Percentiles rank a stretch among this genome's conserved stretches.
phyloP scores from a whole-genome alignment of 1,140 invertebrate genomes.

The Drosophila hydei region DNA sequence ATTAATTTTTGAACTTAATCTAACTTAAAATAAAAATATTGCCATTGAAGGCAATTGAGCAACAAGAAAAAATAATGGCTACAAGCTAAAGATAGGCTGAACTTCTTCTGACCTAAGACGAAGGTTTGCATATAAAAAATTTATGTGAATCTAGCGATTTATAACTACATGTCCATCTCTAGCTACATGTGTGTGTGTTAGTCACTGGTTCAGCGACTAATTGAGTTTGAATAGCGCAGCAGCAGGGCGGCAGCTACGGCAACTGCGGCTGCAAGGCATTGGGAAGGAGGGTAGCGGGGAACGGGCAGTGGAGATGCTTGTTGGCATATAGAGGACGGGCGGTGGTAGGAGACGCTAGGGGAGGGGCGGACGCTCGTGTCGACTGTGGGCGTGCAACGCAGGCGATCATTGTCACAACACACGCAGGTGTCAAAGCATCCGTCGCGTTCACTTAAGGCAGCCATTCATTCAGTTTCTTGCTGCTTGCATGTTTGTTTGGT shows the following conservation, averaged over 20 bases:
- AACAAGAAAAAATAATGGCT: too few relatives aligned
- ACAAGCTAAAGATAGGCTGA: too few relatives aligned
- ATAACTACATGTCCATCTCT: slow-evolving; percentile 4
- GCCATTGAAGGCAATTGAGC: too few relatives aligned
- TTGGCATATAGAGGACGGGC: neutral
- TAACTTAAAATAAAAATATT: too few relatives aligned
- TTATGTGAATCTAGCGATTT: too few relatives aligned
- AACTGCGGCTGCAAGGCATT: neutral
- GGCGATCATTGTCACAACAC: slow-evolving; percentile 76
- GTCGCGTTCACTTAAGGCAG: slow-evolving; percentile 63
- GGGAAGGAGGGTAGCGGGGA: neutral
- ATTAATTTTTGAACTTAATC: too few relatives aligned
- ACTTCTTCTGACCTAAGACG: too few relatives aligned
- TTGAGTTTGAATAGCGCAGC: slow-evolving; percentile 62
- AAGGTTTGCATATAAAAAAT: too few relatives aligned
- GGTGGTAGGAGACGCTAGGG: neutral
- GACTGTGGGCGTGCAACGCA: slow-evolving; percentile 67
- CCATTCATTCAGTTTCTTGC: slow-evolving; percentile 44
- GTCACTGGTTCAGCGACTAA: slow-evolving; percentile 56
- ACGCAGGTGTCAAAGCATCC: slow-evolving; percentile 79
- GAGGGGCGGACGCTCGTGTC: slow-evolving; percentile 3
- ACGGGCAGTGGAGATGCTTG: neutral
- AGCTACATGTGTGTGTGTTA: slow-evolving; percentile 11
- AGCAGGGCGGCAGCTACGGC: slow-evolving; percentile 24
- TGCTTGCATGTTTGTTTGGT: slow-evolving; percentile 23